Percentiles rank a stretch among this genome's conserved stretches.
Conservation (phyloP, 2,113 vertebrate genomes). For the Cyprinodon variegatus region DNA sequence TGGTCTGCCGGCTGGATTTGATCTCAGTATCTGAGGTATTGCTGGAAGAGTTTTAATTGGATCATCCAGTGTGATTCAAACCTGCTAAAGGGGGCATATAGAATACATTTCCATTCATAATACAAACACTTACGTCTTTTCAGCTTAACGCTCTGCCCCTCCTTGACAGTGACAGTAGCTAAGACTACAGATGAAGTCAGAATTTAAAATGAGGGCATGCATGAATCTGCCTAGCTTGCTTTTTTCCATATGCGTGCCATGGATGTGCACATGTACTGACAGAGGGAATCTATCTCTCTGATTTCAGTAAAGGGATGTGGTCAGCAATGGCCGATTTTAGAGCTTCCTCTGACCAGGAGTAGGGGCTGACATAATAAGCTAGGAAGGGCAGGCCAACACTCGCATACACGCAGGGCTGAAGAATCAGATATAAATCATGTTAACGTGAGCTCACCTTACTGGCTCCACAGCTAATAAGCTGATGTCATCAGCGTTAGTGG, state of each 20-base stretch:
- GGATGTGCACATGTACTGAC: conserved; percentile 11
- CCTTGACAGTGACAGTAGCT: conserved; percentile 21
- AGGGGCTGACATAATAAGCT: conserved; percentile 11
- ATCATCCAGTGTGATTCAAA: conserved; percentile 15
- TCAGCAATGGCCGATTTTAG: not conserved
- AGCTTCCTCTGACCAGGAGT: conserved; percentile 3
- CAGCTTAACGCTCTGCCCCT: conserved; percentile 15
- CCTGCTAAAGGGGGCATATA: conserved; percentile 14
- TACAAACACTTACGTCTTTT: conserved; percentile 21
- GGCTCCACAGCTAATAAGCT: conserved; percentile 24
- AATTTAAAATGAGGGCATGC: conserved; percentile 50
- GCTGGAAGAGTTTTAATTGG: conserved; percentile 3
- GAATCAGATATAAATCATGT: conserved; percentile 28
- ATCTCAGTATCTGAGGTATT: conserved; percentile 28
- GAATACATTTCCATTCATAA: conserved; percentile 34
- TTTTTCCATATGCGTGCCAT: conserved; percentile 28
- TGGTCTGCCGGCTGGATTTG: conserved; percentile 16
- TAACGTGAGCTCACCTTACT: conserved; percentile 33
- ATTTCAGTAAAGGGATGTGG: conserved; percentile 17
- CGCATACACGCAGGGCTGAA: not conserved
- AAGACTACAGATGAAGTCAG: conserved; percentile 58
- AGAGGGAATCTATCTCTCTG: conserved; percentile 16
- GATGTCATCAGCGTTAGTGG: not conserved
- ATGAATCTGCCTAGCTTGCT: conserved; percentile 55
- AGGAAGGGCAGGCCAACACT: not conserved